Conservation (phyloP, 2,113 vertebrate species). For the Ciconia stormi region DNA sequence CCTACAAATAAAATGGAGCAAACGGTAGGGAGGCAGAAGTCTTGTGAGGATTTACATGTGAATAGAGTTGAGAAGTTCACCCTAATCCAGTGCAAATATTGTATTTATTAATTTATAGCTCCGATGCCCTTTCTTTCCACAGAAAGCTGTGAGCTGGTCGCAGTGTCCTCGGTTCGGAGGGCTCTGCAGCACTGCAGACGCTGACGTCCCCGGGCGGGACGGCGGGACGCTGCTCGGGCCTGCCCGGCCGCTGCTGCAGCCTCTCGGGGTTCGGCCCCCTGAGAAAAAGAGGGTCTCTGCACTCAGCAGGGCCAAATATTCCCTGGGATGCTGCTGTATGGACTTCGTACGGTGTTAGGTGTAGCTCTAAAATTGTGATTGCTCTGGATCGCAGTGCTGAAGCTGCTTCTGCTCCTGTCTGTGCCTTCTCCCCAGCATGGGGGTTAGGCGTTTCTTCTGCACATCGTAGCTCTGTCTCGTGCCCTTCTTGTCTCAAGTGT, state of each 20-base stretch:
- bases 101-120: not conserved
- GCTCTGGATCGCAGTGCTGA: fast-evolving
- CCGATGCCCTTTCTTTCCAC: not conserved
- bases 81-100: not conserved
- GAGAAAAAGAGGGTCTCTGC: not conserved
- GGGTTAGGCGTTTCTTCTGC: not conserved
- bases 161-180: fast-evolving
- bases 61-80: not conserved
- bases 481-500: not conserved
- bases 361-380: not conserved
- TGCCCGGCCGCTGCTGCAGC: not conserved
- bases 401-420: not conserved
- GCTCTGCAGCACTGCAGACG: fast-evolving
- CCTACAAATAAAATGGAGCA: not conserved
- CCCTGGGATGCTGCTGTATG: not conserved
- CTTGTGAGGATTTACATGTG: not conserved
- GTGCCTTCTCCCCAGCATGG: not conserved
- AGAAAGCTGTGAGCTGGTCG: not conserved
- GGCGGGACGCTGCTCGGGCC: not conserved
- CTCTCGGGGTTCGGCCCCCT: fast-evolving
- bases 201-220: fast-evolving
- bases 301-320: fast-evolving
- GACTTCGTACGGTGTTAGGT: fast-evolving
- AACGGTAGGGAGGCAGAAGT: not conserved
- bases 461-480: not conserved